phyloP scores from a whole-genome alignment of 2,797 vertebrate genomes.

The Cryptoblepharus egeriae region DNA sequence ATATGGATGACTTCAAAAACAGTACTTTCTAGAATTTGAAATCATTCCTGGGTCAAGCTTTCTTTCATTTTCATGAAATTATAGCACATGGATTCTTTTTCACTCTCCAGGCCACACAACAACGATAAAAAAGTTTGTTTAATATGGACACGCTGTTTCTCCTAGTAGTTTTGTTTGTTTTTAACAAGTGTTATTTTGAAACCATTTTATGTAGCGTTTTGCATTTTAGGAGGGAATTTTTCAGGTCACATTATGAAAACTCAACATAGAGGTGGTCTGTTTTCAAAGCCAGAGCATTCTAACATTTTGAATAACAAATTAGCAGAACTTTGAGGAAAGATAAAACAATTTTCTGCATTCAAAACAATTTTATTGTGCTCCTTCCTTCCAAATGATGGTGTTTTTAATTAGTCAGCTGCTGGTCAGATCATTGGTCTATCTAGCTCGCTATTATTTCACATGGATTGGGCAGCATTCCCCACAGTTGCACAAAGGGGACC shows the following conservation, averaged over 20 bases:
- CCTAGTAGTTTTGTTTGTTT: no score
- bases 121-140: background rate
- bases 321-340: background rate
- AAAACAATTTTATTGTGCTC: background rate
- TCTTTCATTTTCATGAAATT: conserved; percentile 8
- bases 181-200: background rate
- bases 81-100: conserved; percentile 5
- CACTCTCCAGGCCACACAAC: background rate
- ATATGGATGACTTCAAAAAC: background rate
- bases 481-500: no score
- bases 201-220: background rate
- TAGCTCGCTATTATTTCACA: no score
- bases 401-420: no score
- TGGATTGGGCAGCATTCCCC: no score
- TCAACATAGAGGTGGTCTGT: background rate
- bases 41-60: background rate
- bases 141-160: background rate
- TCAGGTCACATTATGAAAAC: background rate
- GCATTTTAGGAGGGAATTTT: background rate
- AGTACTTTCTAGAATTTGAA: background rate
- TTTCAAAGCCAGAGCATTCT: background rate
- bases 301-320: background rate
- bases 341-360: background rate
- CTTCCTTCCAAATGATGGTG: no score
- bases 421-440: no score